phyloP scores from a whole-genome alignment of 2,888 invertebrate species.

The Hypsopygia costalis region DNA sequence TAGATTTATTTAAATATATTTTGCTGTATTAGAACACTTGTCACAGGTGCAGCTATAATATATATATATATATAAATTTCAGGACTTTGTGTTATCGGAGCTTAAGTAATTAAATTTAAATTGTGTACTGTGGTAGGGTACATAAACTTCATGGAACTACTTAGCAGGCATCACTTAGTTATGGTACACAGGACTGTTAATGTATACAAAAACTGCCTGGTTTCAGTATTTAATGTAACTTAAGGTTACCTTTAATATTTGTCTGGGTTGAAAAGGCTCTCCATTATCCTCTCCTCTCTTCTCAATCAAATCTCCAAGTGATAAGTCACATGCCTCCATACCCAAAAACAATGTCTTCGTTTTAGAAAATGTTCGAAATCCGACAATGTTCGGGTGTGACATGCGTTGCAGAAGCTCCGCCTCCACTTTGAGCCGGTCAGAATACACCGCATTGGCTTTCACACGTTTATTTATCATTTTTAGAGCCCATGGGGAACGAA shows the following conservation, averaged over 20 bases:
- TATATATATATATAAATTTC: too few species aligned
- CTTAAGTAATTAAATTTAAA: too few species aligned
- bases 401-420: conserved; percentile 85
- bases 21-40: too few species aligned
- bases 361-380: conserved; percentile 82
- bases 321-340: conserved; percentile 88
- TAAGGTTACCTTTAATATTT: conserved; percentile 83
- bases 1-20: too few species aligned
- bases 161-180: too few species aligned
- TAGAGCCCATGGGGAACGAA: conserved; percentile 92
- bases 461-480: conserved; percentile 84
- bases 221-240: too few species aligned
- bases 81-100: too few species aligned
- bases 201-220: too few species aligned
- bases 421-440: conserved; percentile 83
- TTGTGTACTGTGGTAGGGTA: too few species aligned
- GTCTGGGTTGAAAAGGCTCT: conserved; percentile 81
- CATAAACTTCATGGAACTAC: too few species aligned
- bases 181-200: too few species aligned
- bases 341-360: conserved; percentile 83
- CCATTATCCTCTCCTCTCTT: conserved; percentile 76
- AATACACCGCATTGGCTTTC: conserved; percentile 61
- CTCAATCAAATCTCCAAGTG: conserved; percentile 88
- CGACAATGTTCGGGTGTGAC: conserved; percentile 91
- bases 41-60: too few species aligned